Percentiles rank a stretch among this genome's conserved stretches.
phyloP scores from a whole-genome alignment of 2,888 invertebrate species.

The Lithosia quadra region DNA sequence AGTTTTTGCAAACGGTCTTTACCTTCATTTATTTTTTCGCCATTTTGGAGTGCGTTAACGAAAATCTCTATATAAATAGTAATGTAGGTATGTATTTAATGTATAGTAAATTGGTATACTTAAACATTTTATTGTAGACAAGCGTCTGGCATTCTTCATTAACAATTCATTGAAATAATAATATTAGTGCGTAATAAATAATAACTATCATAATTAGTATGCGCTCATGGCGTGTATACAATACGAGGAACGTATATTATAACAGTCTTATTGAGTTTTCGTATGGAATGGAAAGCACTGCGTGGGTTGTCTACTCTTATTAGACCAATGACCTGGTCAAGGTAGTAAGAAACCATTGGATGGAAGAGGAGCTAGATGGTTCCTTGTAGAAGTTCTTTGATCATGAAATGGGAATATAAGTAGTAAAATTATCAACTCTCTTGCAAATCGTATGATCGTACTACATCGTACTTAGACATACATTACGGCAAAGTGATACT shows the following conservation, averaged over 20 bases:
- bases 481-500: no score
- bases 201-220: constrained; percentile 5
- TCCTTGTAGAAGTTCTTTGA: no score
- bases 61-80: constrained; percentile 25
- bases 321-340: not conserved
- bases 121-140: constrained; percentile 21
- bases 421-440: no score
- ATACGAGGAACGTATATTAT: not conserved
- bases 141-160: constrained; percentile 1
- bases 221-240: not conserved
- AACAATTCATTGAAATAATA: constrained; percentile 15
- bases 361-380: no score
- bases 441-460: no score
- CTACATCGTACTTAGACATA: no score
- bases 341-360: not conserved
- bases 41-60: constrained; percentile 27
- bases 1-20: constrained; percentile 32
- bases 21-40: constrained; percentile 2
- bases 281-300: not conserved
- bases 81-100: constrained; percentile 33
- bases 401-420: no score
- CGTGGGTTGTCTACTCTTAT: not conserved
- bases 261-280: not conserved
- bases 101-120: constrained; percentile 16
- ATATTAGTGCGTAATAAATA: constrained; percentile 6